These are phyloP conservation scores for Galeopterus variegatus DNA, from an alignment of 2,113 vertebrate genomes.

Conservation along the genomic window DNA sequence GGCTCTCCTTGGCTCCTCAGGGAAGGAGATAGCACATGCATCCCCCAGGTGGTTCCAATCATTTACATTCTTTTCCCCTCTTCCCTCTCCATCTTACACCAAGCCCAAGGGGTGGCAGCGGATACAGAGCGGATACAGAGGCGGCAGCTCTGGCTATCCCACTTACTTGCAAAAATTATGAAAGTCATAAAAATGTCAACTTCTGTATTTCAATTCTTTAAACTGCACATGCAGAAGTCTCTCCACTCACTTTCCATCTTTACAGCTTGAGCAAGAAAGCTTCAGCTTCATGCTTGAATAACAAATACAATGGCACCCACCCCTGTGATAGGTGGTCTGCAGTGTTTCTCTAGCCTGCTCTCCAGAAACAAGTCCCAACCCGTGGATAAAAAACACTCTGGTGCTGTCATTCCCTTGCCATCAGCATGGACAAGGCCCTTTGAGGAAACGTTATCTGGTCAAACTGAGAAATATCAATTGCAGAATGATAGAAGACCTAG, in stretches of 20 bases:
- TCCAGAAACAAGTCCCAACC: not conserved
- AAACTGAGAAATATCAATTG: not conserved
- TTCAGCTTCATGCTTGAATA: conserved; percentile 66
- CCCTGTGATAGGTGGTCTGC: not conserved
- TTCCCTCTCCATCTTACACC: not conserved
- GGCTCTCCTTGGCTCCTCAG: not conserved
- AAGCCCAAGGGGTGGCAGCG: not conserved
- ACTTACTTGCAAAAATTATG: conserved; percentile 73
- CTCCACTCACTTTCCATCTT: not conserved
- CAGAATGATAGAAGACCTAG: not conserved
- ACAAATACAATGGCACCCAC: not conserved
- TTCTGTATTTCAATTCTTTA: conserved; percentile 77
- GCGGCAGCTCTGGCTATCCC: fast-evolving
- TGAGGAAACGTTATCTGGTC: not conserved
- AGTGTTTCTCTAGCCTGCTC: not conserved
- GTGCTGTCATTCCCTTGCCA: not conserved
- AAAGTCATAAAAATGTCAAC: conserved; percentile 81
- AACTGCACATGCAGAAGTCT: not conserved
- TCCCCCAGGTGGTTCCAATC: fast-evolving
- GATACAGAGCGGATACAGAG: not conserved
- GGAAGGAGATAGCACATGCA: not conserved
- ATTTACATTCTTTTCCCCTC: fast-evolving
- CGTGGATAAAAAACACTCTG: not conserved
- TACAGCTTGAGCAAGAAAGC: conserved; percentile 36
- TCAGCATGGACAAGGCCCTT: not conserved